Percentiles rank a stretch among this genome's conserved stretches.
Conservation (phyloP, 2,888 invertebrate species). For the Deladenus siricidicola region DNA sequence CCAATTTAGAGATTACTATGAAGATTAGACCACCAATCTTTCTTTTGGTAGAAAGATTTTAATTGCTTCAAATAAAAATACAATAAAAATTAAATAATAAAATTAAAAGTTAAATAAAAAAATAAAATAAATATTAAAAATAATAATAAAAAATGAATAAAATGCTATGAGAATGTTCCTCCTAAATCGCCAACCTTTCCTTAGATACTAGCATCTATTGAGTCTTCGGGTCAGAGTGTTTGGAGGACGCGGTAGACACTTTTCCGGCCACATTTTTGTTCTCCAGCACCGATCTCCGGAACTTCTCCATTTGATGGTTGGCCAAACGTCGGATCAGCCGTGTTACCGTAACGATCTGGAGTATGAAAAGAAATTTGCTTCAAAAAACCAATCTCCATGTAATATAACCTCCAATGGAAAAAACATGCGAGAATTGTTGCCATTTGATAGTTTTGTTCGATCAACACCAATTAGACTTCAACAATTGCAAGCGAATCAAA, state of each 20-base stretch:
- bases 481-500: no score
- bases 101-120: no score
- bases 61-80: neutral
- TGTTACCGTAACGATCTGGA: neutral
- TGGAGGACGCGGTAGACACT: neutral
- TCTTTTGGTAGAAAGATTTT: neutral
- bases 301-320: constrained; percentile 3
- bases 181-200: no score
- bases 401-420: no score
- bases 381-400: no score
- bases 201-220: no score
- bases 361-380: neutral
- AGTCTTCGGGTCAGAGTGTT: neutral
- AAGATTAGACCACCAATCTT: neutral
- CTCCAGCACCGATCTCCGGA: neutral
- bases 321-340: neutral
- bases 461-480: neutral
- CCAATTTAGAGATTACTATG: neutral
- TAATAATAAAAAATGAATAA: no score
- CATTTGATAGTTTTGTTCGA: neutral
- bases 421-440: constrained; percentile 5
- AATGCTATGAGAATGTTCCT: no score
- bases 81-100: no score
- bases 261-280: neutral
- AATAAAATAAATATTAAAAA: no score